Base-by-base conservation (phyloP, 2,888 invertebrate species). In the Sylvicola cinctus region DNA sequence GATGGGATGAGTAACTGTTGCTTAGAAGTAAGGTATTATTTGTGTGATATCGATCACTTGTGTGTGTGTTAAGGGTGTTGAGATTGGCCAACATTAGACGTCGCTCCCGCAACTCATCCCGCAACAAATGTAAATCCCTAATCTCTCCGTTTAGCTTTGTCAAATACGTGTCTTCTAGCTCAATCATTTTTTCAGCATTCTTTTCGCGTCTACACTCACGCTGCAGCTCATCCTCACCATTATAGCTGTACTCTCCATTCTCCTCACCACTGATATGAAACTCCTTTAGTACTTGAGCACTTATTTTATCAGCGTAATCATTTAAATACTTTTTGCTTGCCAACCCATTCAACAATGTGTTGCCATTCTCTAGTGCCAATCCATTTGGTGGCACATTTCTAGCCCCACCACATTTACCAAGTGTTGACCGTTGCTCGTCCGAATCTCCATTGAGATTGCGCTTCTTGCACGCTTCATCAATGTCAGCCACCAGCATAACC, bases 231-330 rank as follows among this genome's bases (percentile, higher is more conserved):
- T n/a, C 2, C 29, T 16, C 13, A 26, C 16, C 23, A 12, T 42
- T 43, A 23, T 46, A 47, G 6, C 47, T 36, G 31, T 45, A 46
- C 28, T 55, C 53, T 5, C 45, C 44, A 3, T 48, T 45, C 29
- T 52, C 52, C 3, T 50, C 50, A 15, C 36, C 37, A 11, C 49
- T 50, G 10, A 49, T 46, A 20, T 58, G 54, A 7, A 56, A 32
- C 44, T 55, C 38, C 25, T 75, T 72, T 36, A 80, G 63, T 39
- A 84, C 58, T 50, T 80, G 80, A 48, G 79, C 79, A 48, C 78
- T 78, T n/a, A 83, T 58, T 49, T 76, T 74, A 48, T 83, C 81
- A 2, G 81, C 80, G 46, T 81, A 80, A 45, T 80, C 78, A 3
- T 74, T 73, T 39, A 81, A 60, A 49, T 80, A 76, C 45, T 70